Conservation (phyloP, 2,113 vertebrate genomes). For the Menidia beryllina region DNA sequence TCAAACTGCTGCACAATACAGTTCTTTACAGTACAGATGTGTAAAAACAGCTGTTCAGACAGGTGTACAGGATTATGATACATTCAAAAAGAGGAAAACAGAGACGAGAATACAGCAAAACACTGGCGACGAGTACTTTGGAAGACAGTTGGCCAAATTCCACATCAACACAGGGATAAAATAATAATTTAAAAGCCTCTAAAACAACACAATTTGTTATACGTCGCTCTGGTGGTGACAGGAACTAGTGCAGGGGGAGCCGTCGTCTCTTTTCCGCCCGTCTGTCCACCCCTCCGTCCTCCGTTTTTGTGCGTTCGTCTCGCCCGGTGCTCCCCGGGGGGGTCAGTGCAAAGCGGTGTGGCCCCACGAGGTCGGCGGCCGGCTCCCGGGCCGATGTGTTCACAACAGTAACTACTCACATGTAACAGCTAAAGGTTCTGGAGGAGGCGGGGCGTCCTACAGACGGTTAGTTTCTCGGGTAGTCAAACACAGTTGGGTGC, state of each 20-base stretch:
- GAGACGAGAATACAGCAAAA: constrained; percentile 15
- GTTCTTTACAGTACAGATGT: too few relatives aligned
- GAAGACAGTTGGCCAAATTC: constrained; percentile 45
- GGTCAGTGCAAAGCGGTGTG: constrained; percentile 58
- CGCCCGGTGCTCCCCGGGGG: neutral
- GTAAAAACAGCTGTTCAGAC: neutral
- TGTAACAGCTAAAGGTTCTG: constrained; percentile 27
- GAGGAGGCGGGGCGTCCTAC: constrained; percentile 5
- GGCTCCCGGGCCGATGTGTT: neutral
- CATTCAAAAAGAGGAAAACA: constrained; percentile 38
- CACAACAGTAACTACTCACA: constrained; percentile 25
- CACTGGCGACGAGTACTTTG: constrained; percentile 15
- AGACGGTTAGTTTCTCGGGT: neutral
- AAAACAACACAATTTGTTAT: constrained; percentile 26
- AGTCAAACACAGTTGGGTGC: neutral
- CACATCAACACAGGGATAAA: constrained; percentile 21
- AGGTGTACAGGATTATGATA: constrained; percentile 5
- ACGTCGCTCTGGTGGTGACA: constrained; percentile 33
- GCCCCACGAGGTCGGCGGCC: constrained; percentile 4
- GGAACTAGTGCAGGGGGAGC: constrained; percentile 40
- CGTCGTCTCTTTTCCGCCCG: neutral
- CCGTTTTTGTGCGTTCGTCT: neutral
- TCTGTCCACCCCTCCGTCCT: constrained; percentile 17
- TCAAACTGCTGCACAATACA: too few relatives aligned
- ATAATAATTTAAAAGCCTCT: constrained; percentile 55